Evolutionary conservation across 1,140 invertebrate species (phyloP), one percentile per base, ranked within the genome.

Genomic region (Eurosta solidaginis): DNA sequence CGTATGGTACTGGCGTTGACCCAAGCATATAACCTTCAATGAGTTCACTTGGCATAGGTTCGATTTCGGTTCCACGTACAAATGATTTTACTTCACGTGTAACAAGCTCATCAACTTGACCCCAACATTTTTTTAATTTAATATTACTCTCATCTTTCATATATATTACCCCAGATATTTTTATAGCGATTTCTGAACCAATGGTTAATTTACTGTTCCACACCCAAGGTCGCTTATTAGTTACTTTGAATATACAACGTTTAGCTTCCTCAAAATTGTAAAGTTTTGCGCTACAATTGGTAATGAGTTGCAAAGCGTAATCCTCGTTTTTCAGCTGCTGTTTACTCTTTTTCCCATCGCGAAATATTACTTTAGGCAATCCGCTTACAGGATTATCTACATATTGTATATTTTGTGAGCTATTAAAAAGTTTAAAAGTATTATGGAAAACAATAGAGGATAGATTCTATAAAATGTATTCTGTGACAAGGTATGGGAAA

Each of bases 1-100:
- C 85, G 27, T 82, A 87, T 0, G 85, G 80, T 42, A 87, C 82
- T n/a, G 85, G 77, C 0, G 85, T 86, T 27, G 82, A 82, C 25
- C 85, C 85, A 9, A 87, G 54, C 85, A 87, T 87, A 63, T 86
- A 87, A 6, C 85, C 85, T 36, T 82, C 59, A n/a, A 87, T 81
- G 3, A 86, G 74, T n/a, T 87, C 83, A 54, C 82, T 81, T 4
- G 80, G 79, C 29, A 77, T 2, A 1, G 82, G 81, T 2, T 80
- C 79, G 0, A 87, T 68, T 77, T 84, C 83, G 4, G 80, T 80
- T 22, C 83, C 85, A 45, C 84, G 82, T 1, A 84, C 78, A 73
- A 80, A 84, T 68, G 80, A 82, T 0, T 77, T 81, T 9, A 80
- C 74, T 49, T 86, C 85, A 3, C 85, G 83, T 3, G 76, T 54